Evolutionary conservation across 2,797 vertebrate genomes (phyloP), one percentile per base, ranked within the genome.

Genomic region (Acrocephalus scirpaceus): DNA sequence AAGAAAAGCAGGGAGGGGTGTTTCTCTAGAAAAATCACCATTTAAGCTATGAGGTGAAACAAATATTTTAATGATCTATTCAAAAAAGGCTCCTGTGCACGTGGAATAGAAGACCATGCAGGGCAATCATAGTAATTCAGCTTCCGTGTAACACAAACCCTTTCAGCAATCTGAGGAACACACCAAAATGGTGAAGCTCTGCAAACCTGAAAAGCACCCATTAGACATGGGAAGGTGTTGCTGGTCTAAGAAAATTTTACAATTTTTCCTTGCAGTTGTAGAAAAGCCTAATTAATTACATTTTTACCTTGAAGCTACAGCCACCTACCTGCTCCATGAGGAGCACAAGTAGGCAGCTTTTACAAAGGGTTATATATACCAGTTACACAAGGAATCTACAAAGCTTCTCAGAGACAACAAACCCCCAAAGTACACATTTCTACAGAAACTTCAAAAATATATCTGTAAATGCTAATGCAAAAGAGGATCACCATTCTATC

Each of bases 351-450:
- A 67, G 27, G 67, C 79, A 57, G 67, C 19, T 91, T 86, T 96
- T 90, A 84, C 70, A 47, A 58, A 50, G 36, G 21, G 32, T 69
- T 57, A 21, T 18, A 16, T 21, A 5, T 18, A 56, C 54, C 42
- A 45, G 16, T 64, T 69, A 80, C 16, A 38, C 64, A 60, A 89
- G 88, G 92, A 97, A 90, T 61, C n/a, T 92, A 94, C 77, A 86
- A 96, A 97, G 95, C 95, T 95, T 96, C 96, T 97, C 91, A 91
- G 90, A 94, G 48, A 60, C 90, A 92, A 88, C 95, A 91, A 95
- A 75, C 16, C 56, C 64, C 45, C 70, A 32, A 92, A 95, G 79
- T 78, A 93, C 66, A 87, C 86, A 91, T 94, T 95, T 94, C 92
- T 92, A 42, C 2, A 91, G 95, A 93, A 95, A 92, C 81, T 90